phyloP scores from a whole-genome alignment of 2,797 vertebrate species.

The Siniperca obscura region DNA sequence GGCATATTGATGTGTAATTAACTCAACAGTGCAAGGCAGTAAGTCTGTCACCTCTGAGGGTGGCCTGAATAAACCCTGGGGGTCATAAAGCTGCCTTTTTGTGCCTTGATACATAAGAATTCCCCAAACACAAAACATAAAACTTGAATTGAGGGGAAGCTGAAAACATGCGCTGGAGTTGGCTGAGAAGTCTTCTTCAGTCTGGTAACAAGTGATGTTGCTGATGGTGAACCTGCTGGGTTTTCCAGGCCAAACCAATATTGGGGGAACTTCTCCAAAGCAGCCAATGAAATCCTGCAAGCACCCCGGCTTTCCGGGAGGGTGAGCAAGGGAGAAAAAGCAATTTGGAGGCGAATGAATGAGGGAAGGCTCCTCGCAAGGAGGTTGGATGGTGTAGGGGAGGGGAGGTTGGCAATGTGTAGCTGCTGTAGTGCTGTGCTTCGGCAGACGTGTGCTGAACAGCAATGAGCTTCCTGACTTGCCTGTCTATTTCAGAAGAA shows the following conservation, averaged over 20 bases:
- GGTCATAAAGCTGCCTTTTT: conserved; percentile 66
- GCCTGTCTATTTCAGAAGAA: conserved; percentile 72
- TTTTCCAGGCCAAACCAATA: conserved; percentile 64
- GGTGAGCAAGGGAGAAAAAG: conserved; percentile 57
- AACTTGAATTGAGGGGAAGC: conserved; percentile 22
- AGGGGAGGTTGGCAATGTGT: conserved; percentile 54
- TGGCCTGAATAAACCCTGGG: conserved; percentile 55
- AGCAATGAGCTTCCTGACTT: conserved; percentile 75
- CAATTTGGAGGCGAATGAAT: conserved; percentile 75
- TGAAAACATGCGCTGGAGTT: conserved; percentile 30
- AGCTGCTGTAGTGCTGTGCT: conserved; percentile 58
- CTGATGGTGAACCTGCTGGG: conserved; percentile 41
- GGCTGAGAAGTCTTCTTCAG: conserved; percentile 30
- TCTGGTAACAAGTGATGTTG: conserved; percentile 30
- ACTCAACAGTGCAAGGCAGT: conserved; percentile 64
- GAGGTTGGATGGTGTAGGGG: conserved; percentile 47
- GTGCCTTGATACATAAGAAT: conserved; percentile 54
- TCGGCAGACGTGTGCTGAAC: conserved; percentile 75
- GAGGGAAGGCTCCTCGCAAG: conserved; percentile 62
- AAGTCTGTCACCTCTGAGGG: conserved; percentile 56
- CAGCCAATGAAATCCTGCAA: conserved; percentile 59
- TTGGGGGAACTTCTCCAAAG: conserved; percentile 56
- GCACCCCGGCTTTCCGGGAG: conserved; percentile 53
- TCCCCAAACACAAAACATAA: conserved; percentile 57
- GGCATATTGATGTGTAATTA: conserved; percentile 80